A percentile compares a stretch with the other conserved stretches of the same genome.
Conservation (phyloP, 2,113 vertebrate genomes). For the Hiodon tergisus region DNA sequence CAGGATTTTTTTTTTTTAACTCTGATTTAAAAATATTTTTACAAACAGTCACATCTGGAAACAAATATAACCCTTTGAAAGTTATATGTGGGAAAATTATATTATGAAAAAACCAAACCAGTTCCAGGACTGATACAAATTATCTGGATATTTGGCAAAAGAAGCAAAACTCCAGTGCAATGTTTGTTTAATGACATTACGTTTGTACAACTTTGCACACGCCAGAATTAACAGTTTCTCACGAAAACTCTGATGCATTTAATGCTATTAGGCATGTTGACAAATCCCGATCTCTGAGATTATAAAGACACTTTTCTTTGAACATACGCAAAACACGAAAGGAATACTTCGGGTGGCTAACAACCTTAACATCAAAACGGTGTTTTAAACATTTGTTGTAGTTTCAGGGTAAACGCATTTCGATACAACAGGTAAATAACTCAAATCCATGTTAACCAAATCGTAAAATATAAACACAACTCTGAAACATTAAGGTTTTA, state of each 20-base stretch:
- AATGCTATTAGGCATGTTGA: neutral
- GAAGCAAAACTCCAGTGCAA: neutral
- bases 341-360: neutral
- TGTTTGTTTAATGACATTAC: neutral
- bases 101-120: too few relatives aligned
- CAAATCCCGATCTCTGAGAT: too few relatives aligned
- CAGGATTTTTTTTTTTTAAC: too few relatives aligned
- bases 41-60: too few relatives aligned
- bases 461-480: neutral
- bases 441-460: neutral
- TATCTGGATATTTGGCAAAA: conserved; percentile 11
- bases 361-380: neutral
- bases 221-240: too few relatives aligned
- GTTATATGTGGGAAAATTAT: too few relatives aligned
- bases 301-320: too few relatives aligned
- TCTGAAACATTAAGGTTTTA: neutral
- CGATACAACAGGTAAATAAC: neutral
- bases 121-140: neutral
- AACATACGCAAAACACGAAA: neutral
- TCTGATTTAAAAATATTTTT: too few relatives aligned
- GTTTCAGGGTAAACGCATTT: neutral
- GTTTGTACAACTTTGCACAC: neutral
- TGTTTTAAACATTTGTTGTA: neutral
- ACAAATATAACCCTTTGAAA: too few relatives aligned
- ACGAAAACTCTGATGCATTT: neutral